phyloP scores from a whole-genome alignment of 2,113 vertebrate genomes.

The Tachysurus fulvidraco region DNA sequence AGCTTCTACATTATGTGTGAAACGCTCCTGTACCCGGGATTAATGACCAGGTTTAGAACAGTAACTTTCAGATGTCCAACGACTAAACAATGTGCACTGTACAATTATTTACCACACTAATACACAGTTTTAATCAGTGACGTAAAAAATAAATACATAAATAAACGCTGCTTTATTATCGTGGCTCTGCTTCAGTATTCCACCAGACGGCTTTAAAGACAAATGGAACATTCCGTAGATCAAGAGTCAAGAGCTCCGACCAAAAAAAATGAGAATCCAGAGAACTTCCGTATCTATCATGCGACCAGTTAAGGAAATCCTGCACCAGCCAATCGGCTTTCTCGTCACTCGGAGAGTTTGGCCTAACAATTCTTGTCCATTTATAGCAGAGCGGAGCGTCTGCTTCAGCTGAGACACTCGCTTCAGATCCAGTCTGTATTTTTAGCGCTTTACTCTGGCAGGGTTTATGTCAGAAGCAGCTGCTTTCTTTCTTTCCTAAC shows the following conservation, averaged over 20 bases:
- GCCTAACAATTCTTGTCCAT: slow-evolving; percentile 30
- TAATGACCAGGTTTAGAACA: no score
- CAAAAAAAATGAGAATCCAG: neutral
- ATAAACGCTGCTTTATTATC: neutral
- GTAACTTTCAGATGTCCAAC: no score
- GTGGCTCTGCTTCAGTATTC: neutral
- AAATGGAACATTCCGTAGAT: neutral
- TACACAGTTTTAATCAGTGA: no score
- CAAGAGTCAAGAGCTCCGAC: neutral
- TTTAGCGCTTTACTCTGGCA: neutral
- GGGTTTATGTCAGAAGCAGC: slow-evolving; percentile 16
- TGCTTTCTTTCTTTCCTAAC: slow-evolving; percentile 8
- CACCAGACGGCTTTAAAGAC: neutral
- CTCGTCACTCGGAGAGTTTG: neutral
- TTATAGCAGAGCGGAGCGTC: slow-evolving; percentile 43
- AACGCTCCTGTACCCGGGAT: no score
- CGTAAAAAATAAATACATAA: no score
- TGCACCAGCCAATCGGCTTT: slow-evolving; percentile 24
- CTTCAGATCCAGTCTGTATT: slow-evolving; percentile 6
- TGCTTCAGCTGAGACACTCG: slow-evolving; percentile 10
- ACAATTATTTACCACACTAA: neutral
- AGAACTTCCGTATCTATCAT: slow-evolving; percentile 7
- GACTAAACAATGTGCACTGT: neutral
- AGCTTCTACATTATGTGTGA: no score
- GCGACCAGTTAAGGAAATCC: slow-evolving; percentile 27